Evolutionary conservation across 1,140 invertebrate genomes (phyloP), one percentile per base, ranked within the genome.

Genomic region (Pogonognathellus flavescens): DNA sequence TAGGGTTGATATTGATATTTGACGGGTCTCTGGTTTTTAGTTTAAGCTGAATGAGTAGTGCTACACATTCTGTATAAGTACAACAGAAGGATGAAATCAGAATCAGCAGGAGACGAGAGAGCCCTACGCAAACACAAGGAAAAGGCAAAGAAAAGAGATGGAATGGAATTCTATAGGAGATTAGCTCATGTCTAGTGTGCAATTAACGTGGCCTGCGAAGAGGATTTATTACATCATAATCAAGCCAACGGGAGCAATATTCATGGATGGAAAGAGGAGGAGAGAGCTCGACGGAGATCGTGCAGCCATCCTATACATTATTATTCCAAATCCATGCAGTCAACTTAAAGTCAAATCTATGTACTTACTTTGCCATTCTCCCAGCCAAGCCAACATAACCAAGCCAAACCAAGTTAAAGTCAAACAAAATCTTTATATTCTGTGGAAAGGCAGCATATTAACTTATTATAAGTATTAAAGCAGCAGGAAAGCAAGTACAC

Each of bases 191-290:
- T 86, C 83, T 86, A 86, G 84, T 84, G 86, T 86, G 86, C 86
- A 86, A 86, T 86, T 86, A 86, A 86, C 86, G 82, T 82, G 80
- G 86, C 72, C 49, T 31, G 55, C 57, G 66, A 84, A 81, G 57
- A 86, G 82, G 86, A 86, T 86, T 86, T 86, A 86, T 86, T 84
- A 84, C 86, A 84, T 86, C 82, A 86, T 86, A 86, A 86, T 86
- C 86, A 86, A 86, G 76, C 41, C 60, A 84, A 84, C 60, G 50
- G 62, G 83, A 84, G 83, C 83, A 84, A 83, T 59, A 83, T 59
- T 83, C 57, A 59, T 60, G 81, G 53, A 60, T 59, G 53, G 80
- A 81, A 81, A 81, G 80, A 81, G 53, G 80, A 81, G 80, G 53
- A 81, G 53, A 81, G 50, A 81, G 50, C 50, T 81, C 80, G 53